A percentile compares a stretch with the other conserved stretches of the same genome.
These are phyloP conservation scores for Oryzias sinensis DNA, from an alignment of 2,797 vertebrate species.

Conservation along the genomic window DNA sequence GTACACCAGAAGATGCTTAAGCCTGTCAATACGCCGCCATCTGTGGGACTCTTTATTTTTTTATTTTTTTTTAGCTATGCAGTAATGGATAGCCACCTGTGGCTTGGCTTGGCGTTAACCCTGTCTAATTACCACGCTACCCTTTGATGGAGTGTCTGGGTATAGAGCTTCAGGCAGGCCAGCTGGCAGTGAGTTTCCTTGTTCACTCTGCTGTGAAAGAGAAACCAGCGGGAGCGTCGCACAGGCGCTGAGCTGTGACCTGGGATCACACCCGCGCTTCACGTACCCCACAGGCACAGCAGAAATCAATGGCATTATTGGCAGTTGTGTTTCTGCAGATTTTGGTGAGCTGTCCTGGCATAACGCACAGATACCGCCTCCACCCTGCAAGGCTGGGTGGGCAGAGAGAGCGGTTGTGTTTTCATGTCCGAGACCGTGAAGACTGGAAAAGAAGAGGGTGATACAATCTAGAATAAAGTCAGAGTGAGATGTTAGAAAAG, in stretches of 20 bases:
- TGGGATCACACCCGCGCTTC: constrained; percentile 32
- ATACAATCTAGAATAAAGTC: constrained; percentile 14
- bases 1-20: constrained; percentile 4
- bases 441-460: neutral
- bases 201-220: constrained; percentile 49
- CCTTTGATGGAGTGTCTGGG: constrained; percentile 58
- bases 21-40: constrained; percentile 18
- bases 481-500: constrained; percentile 26
- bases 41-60: constrained; percentile 34
- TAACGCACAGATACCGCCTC: constrained; percentile 14
- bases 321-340: constrained; percentile 29
- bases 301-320: constrained; percentile 47
- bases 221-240: constrained; percentile 32
- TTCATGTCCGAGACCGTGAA: neutral
- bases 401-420: neutral
- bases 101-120: constrained; percentile 52
- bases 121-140: constrained; percentile 59
- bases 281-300: constrained; percentile 17
- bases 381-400: constrained; percentile 7
- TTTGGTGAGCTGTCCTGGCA: constrained; percentile 25
- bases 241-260: constrained; percentile 47
- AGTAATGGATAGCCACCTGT: constrained; percentile 53
- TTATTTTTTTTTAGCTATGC: constrained; percentile 33
- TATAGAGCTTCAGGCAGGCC: constrained; percentile 46
- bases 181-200: constrained; percentile 45